A percentile compares a stretch with the other conserved stretches of the same genome.
Conservation (phyloP, 1,140 invertebrate genomes). For the Littorina saxatilis region DNA sequence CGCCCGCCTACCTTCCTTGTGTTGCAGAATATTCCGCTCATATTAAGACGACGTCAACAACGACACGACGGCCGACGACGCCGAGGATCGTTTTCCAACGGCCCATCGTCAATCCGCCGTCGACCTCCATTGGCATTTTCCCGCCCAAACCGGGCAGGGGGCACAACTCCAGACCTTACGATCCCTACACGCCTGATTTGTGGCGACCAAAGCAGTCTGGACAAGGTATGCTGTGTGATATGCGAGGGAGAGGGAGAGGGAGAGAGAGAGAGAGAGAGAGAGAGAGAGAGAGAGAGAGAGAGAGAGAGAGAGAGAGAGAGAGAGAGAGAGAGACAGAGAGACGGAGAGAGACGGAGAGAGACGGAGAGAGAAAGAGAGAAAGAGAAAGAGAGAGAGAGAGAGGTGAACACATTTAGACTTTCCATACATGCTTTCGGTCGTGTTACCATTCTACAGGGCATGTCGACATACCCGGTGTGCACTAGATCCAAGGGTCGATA, state of each 20-base stretch:
- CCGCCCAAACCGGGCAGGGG: neutral
- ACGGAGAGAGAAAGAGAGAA: no score
- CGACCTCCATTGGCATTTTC: neutral
- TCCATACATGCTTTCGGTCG: no score
- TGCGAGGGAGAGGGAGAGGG: neutral
- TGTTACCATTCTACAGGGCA: no score
- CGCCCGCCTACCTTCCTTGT: neutral
- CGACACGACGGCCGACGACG: neutral
- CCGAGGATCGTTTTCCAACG: neutral
- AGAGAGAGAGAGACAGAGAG: no score
- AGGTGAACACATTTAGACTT: no score
- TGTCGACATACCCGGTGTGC: no score
- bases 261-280: neutral
- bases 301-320: neutral
- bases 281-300: conserved; percentile 8
- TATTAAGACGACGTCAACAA: neutral
- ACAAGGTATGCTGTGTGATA: neutral
- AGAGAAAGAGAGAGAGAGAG: no score
- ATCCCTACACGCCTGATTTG: neutral
- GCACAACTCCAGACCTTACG: neutral
- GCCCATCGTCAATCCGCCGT: neutral
- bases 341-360: no score
- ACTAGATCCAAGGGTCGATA: no score
- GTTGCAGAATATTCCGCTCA: neutral
- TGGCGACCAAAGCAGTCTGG: neutral